Conservation (phyloP, 2,113 vertebrate genomes). For the Coreoperca whiteheadi region DNA sequence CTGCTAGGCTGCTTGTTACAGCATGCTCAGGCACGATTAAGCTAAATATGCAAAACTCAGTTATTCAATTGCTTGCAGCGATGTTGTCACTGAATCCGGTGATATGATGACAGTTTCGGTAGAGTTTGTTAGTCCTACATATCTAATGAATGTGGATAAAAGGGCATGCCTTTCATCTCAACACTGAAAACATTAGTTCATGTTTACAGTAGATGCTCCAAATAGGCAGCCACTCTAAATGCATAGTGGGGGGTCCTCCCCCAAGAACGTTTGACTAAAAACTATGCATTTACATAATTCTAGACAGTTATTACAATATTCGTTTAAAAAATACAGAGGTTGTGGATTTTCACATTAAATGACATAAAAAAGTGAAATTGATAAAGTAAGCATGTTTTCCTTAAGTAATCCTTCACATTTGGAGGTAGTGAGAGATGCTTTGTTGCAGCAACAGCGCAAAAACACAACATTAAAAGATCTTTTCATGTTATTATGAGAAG, state of each 20-base stretch:
- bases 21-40: constrained; percentile 1
- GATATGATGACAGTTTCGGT: constrained; percentile 1
- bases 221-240: background rate
- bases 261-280: too few relatives aligned
- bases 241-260: background rate
- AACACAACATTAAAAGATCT: too few relatives aligned
- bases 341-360: too few relatives aligned
- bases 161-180: background rate
- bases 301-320: too few relatives aligned
- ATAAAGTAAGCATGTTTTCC: too few relatives aligned
- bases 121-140: background rate
- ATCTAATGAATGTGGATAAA: background rate
- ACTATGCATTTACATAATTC: too few relatives aligned
- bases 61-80: constrained; percentile 7
- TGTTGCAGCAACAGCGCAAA: too few relatives aligned
- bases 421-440: too few relatives aligned
- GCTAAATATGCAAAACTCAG: background rate
- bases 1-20: constrained; percentile 7
- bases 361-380: too few relatives aligned
- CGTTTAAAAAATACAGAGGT: too few relatives aligned
- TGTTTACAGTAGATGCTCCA: background rate
- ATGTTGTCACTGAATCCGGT: constrained; percentile 6
- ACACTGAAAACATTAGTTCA: background rate
- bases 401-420: too few relatives aligned
- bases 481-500: too few relatives aligned